phyloP scores from a whole-genome alignment of 2,888 invertebrate species.

The Clivina fossor region DNA sequence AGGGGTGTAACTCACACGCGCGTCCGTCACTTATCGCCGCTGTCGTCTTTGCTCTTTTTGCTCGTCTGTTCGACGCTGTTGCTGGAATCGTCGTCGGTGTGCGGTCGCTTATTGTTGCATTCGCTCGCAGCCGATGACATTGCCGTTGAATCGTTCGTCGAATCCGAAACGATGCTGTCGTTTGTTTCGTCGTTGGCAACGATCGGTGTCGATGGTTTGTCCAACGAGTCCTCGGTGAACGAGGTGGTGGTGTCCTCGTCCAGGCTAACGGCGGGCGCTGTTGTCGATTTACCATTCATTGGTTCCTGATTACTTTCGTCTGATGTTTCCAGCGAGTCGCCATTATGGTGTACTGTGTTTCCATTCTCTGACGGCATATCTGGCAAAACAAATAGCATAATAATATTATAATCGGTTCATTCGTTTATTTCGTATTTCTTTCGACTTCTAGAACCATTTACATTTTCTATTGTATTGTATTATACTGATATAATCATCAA shows the following conservation, averaged over 20 bases:
- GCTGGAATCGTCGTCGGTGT: conserved; percentile 49
- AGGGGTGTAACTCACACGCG: conserved; percentile 44
- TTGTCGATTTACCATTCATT: conserved; percentile 54
- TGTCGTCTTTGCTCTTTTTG: conserved; percentile 56
- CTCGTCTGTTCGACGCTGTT: conserved; percentile 54
- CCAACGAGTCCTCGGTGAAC: conserved; percentile 74
- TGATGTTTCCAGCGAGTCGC: conserved; percentile 55
- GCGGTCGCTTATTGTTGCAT: conserved; percentile 49
- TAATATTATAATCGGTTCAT: neutral
- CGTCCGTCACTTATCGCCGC: conserved; percentile 58
- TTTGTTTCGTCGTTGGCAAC: conserved; percentile 59
- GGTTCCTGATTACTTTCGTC: conserved; percentile 83
- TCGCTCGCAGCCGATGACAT: conserved; percentile 47
- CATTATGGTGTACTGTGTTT: conserved; percentile 54
- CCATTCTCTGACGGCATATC: conserved; percentile 51
- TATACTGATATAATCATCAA: too few relatives aligned
- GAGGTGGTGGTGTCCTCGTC: conserved; percentile 74
- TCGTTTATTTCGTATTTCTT: neutral
- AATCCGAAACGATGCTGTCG: conserved; percentile 55
- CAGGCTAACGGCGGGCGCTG: conserved; percentile 54
- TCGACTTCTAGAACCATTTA: too few relatives aligned
- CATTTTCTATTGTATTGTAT: too few relatives aligned
- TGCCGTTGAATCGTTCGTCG: conserved; percentile 52
- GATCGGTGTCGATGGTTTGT: conserved; percentile 64
- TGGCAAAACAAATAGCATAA: conserved; percentile 29